A percentile compares a stretch with the other conserved stretches of the same genome.
These are phyloP conservation scores for Zosterops hypoxanthus DNA, from an alignment of 2,113 vertebrate species.

Conservation along the genomic window DNA sequence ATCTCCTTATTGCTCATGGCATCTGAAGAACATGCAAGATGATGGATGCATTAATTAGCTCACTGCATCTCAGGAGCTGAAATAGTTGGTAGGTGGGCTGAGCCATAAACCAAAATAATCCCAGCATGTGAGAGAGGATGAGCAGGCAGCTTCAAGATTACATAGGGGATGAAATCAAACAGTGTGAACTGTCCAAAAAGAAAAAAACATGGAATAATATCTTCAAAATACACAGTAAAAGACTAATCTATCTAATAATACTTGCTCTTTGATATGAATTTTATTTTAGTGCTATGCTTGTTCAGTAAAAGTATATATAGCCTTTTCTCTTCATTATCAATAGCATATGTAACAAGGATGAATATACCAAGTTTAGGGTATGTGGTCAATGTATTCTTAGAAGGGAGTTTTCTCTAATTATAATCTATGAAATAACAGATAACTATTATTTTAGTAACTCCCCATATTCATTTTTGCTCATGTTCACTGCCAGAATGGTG, in stretches of 20 bases:
- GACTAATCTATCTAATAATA: neutral
- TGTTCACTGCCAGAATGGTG: neutral
- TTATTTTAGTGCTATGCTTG: neutral
- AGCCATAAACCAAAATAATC: constrained; percentile 44
- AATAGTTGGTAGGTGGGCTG: constrained; percentile 43
- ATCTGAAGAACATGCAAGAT: neutral
- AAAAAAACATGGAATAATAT: neutral
- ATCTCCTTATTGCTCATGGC: neutral
- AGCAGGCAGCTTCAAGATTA: neutral
- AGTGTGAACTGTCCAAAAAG: neutral
- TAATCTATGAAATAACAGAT: neutral
- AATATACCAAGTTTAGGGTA: neutral
- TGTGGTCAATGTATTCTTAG: neutral
- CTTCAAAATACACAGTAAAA: neutral
- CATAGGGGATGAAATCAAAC: neutral
- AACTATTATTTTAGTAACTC: neutral
- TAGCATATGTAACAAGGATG: neutral
- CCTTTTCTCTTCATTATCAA: neutral
- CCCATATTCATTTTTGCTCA: neutral
- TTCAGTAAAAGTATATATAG: neutral
- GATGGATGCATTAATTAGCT: neutral
- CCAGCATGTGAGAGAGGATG: constrained; percentile 15
- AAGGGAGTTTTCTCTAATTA: neutral
- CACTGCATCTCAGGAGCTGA: neutral
- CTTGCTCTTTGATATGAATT: neutral